A percentile compares a stretch with the other conserved stretches of the same genome.
Evolutionary conservation across 2,888 invertebrate genomes (phyloP).

Genomic region (Drosophila kuntzei): DNA sequence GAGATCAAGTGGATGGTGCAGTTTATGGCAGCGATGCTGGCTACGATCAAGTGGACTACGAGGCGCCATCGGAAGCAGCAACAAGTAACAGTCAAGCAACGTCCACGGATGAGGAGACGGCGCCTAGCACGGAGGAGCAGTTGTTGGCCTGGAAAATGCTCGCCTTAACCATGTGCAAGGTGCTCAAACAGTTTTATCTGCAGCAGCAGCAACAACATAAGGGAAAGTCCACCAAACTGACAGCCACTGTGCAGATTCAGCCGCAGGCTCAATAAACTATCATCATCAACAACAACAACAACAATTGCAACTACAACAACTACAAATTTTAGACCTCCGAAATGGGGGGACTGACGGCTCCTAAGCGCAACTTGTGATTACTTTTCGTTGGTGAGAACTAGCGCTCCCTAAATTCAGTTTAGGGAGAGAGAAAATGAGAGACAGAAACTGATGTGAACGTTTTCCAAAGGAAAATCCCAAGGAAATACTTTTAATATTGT

Average conservation of each 20-base stretch:
- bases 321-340: conserved; percentile 30
- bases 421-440: conserved; percentile 24
- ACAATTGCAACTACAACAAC: conserved; percentile 32
- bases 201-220: conserved; percentile 63
- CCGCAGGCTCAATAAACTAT: conserved; percentile 72
- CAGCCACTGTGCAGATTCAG: conserved; percentile 79
- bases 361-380: conserved; percentile 79
- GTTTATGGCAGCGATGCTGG: conserved; percentile 36
- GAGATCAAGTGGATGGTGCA: conserved; percentile 81
- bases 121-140: conserved; percentile 70
- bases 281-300: conserved; percentile 18
- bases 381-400: conserved; percentile 80
- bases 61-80: conserved; percentile 58
- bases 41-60: conserved; percentile 69
- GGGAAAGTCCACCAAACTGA: conserved; percentile 66
- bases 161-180: conserved; percentile 83
- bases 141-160: conserved; percentile 82
- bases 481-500: conserved; percentile 2
- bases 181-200: conserved; percentile 81
- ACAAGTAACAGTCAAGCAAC: conserved; percentile 47
- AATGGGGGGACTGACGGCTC: conserved; percentile 56
- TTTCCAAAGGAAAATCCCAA: conserved; percentile 67
- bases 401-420: conserved; percentile 51
- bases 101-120: conserved; percentile 5
- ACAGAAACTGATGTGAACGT: conserved; percentile 54